These are phyloP conservation scores for Cecropterus lyciades DNA, from an alignment of 1,140 invertebrate species.

Conservation along the genomic window DNA sequence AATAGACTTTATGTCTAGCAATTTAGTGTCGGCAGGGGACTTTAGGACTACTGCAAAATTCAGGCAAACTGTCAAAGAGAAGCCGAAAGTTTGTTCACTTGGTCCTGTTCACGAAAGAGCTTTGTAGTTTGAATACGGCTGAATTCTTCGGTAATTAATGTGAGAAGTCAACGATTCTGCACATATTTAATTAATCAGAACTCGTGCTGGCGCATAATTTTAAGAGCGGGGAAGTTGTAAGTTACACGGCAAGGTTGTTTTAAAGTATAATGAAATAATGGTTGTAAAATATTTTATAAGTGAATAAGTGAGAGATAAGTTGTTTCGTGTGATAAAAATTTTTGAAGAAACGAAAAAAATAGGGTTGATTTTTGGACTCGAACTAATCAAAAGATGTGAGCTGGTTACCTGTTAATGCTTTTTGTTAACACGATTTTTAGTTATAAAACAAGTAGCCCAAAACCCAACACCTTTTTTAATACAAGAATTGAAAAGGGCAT, in stretches of 20 bases:
- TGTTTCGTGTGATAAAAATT: not conserved
- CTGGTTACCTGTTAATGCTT: too few relatives aligned
- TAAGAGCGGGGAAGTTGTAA: not conserved
- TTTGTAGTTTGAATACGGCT: conserved; percentile 3
- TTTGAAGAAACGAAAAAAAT: too few relatives aligned
- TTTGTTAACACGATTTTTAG: too few relatives aligned
- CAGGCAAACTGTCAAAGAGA: conserved; percentile 7
- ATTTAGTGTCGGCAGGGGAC: too few relatives aligned
- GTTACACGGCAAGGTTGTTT: not conserved
- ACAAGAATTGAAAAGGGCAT: too few relatives aligned
- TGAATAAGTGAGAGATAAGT: not conserved
- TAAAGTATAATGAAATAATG: not conserved
- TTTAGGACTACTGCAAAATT: too few relatives aligned
- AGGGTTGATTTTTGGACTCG: too few relatives aligned
- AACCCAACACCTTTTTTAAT: too few relatives aligned
- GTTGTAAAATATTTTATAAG: not conserved
- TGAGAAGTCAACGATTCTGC: not conserved
- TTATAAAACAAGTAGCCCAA: too few relatives aligned
- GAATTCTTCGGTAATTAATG: conserved; percentile 12
- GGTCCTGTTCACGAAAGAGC: conserved; percentile 1
- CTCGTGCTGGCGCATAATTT: not conserved
- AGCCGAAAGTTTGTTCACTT: not conserved
- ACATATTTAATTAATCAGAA: conserved; percentile 3
- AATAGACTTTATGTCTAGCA: too few relatives aligned
- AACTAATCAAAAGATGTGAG: too few relatives aligned